These are phyloP conservation scores for Micropoecilia bifurca DNA, from an alignment of 2,797 vertebrate genomes.

Conservation along the genomic window DNA sequence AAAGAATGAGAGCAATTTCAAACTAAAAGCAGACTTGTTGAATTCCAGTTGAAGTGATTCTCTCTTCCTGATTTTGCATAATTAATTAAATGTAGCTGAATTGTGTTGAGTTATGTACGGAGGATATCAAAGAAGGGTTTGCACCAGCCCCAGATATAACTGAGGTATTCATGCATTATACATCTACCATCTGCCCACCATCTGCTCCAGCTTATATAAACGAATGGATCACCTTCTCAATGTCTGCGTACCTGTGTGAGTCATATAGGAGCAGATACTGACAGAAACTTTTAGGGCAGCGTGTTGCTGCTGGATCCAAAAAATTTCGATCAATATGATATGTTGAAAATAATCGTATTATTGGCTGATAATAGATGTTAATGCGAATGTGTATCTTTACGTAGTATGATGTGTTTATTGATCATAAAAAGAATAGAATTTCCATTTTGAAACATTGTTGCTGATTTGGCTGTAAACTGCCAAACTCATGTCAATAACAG, in stretches of 20 bases:
- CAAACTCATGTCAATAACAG: neutral
- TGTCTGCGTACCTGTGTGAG: neutral
- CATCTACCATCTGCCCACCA: neutral
- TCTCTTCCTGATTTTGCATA: no score
- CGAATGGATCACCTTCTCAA: neutral
- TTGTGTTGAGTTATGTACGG: neutral
- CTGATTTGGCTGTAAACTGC: neutral
- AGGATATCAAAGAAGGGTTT: neutral
- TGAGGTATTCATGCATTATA: neutral
- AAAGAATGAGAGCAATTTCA: neutral
- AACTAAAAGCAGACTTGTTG: neutral
- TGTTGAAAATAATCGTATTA: no score
- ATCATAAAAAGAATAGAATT: neutral
- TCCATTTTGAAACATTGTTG: neutral
- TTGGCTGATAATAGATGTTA: no score
- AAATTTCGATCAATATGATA: no score
- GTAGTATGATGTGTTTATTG: neutral
- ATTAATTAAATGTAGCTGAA: neutral
- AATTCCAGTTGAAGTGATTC: neutral
- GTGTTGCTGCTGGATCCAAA: neutral
- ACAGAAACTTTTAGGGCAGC: neutral
- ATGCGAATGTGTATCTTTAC: neutral
- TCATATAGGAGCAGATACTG: neutral
- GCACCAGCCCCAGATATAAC: neutral
- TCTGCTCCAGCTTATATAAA: neutral